A percentile compares a stretch with the other conserved stretches of the same genome.
phyloP scores from a whole-genome alignment of 2,797 vertebrate species.

The Sebastes glaucus region DNA sequence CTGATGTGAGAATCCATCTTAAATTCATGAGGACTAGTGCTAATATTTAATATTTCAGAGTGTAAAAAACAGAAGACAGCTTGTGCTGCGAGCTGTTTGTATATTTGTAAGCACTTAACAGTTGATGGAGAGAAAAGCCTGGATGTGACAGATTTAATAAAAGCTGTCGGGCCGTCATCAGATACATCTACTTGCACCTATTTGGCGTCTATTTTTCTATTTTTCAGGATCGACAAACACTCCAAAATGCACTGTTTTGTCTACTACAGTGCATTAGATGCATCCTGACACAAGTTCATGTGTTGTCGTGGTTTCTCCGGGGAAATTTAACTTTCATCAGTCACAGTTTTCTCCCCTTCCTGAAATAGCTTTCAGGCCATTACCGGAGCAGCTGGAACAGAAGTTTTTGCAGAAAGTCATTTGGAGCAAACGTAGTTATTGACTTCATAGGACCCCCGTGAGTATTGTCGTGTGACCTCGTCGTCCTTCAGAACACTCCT shows the following conservation, averaged over 20 bases:
- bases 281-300: neutral
- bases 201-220: conserved; percentile 19
- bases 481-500: neutral
- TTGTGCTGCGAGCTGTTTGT: conserved; percentile 47
- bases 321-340: conserved; percentile 44
- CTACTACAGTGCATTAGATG: neutral
- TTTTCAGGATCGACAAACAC: neutral
- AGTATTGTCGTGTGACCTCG: conserved; percentile 9
- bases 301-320: neutral
- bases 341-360: conserved; percentile 23
- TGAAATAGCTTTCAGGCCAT: conserved; percentile 25
- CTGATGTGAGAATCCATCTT: conserved; percentile 34
- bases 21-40: conserved; percentile 54
- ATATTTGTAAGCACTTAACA: conserved; percentile 44
- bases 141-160: conserved; percentile 46
- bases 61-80: conserved; percentile 44
- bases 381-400: conserved; percentile 13
- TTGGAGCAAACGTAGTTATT: conserved; percentile 29
- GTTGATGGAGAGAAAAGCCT: conserved; percentile 30
- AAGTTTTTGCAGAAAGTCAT: conserved; percentile 28
- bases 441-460: neutral
- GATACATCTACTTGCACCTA: conserved; percentile 1
- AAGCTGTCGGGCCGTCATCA: conserved; percentile 38
- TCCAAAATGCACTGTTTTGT: neutral
- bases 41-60: conserved; percentile 61